Evolutionary conservation across 2,113 vertebrate genomes (phyloP).

Genomic region (Lagopus muta): DNA sequence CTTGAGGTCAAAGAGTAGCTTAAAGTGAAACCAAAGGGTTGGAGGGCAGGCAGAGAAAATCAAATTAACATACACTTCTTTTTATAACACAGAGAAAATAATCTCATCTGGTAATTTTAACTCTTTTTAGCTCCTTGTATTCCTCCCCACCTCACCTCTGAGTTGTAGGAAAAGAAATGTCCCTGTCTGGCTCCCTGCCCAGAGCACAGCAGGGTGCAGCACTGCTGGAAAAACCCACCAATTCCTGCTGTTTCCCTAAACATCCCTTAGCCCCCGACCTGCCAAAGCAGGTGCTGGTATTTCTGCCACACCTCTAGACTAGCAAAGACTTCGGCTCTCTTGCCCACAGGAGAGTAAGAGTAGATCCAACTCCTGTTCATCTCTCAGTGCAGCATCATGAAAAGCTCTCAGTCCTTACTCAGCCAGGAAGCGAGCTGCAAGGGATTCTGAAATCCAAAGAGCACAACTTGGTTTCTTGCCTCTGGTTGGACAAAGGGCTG

Average conservation of each 20-base stretch:
- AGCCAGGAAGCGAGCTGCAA: background rate
- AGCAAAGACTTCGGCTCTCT: background rate
- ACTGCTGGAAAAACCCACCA: background rate
- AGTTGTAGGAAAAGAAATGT: background rate
- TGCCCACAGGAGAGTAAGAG: accelerated
- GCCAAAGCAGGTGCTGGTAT: accelerated
- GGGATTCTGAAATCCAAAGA: background rate
- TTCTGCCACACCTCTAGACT: background rate
- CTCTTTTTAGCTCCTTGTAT: background rate
- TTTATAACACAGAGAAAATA: background rate
- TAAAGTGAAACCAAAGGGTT: background rate
- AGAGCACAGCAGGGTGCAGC: background rate
- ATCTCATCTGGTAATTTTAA: background rate
- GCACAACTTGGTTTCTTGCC: constrained; percentile 28
- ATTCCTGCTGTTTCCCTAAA: background rate
- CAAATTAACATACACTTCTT: background rate
- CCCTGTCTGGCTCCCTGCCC: background rate
- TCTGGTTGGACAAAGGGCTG: background rate
- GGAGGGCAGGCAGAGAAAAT: background rate
- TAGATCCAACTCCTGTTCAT: background rate
- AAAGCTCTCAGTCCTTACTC: background rate
- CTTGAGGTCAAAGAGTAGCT: background rate
- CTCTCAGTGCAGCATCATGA: background rate
- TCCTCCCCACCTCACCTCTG: background rate
- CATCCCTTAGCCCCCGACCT: background rate